These are phyloP conservation scores for Acrobeloides nanus DNA, from an alignment of 2,888 invertebrate species.

Conservation along the genomic window DNA sequence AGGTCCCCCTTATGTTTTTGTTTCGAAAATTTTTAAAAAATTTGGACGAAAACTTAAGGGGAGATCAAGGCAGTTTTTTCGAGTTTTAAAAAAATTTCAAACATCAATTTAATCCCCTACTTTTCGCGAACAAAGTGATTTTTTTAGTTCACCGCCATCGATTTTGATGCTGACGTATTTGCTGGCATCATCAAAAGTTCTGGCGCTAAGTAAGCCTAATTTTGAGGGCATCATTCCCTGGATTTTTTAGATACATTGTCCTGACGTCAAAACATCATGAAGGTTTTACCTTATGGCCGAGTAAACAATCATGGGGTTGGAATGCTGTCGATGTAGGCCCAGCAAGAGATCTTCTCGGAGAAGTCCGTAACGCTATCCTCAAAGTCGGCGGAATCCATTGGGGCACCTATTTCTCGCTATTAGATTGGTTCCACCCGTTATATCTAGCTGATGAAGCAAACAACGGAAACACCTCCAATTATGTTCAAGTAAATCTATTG, in stretches of 20 bases:
- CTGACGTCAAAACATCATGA: constrained; percentile 59
- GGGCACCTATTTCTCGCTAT: constrained; percentile 49
- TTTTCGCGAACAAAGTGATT: too few species aligned
- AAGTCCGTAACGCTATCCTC: background rate
- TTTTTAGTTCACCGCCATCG: constrained; percentile 73
- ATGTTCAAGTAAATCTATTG: background rate
- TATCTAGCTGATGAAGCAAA: constrained; percentile 34
- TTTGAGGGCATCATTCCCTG: too few species aligned
- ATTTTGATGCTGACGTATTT: constrained; percentile 78
- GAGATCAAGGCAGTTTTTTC: too few species aligned
- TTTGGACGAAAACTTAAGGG: too few species aligned
- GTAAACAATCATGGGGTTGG: constrained; percentile 14
- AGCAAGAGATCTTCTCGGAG: constrained; percentile 55
- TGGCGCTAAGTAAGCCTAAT: constrained; percentile 73
- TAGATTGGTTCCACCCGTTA: constrained; percentile 51
- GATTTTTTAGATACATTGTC: constrained; percentile 57
- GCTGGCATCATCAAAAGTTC: constrained; percentile 72
- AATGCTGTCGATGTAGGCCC: constrained; percentile 55
- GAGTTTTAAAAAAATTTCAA: too few species aligned
- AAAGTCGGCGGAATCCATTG: constrained; percentile 32
- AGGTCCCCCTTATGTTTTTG: too few species aligned
- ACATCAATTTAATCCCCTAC: too few species aligned
- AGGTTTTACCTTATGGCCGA: constrained; percentile 56
- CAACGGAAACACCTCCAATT: constrained; percentile 21
- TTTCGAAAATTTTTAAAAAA: too few species aligned